Evolutionary conservation across 2,888 invertebrate species (phyloP), one percentile per base, ranked within the genome.

Genomic region (Drosophila paranaensis): DNA sequence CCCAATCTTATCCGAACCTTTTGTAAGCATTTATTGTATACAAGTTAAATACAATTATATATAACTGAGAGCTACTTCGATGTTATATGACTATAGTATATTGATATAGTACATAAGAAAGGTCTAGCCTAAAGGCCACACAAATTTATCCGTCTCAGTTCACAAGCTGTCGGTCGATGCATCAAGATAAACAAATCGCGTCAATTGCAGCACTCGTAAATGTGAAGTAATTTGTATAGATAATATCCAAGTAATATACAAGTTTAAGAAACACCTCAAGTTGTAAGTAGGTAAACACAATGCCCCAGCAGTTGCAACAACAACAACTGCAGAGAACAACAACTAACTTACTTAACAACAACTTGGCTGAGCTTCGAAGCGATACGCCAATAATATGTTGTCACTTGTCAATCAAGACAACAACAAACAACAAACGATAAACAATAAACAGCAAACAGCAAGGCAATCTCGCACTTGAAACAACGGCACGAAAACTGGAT

Each of bases 321-420:
- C 70, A 63, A 48, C 58, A 43, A 61, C 61, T 50, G n/a, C n/a
- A n/a, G n/a, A n/a, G n/a, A 71, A 65, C 70, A 63, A 48, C 58
- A 43, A 61, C 61, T 50, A 39, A 63, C 67, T 60, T 46, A 72
- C 42, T 61, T 60, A 75, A 53, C 66, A 70, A 55, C 54, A 65
- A 74, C 55, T 63, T 20, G 43, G 66, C 71, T 72, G 62, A 78
- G 80, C 66, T 80, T 77, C 40, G 82, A 74, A 79, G 69, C 88
- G 77, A 85, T 86, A 88, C 74, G 88, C 86, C 89, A 89, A 89
- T 88, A 88, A 88, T 85, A 89, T 85, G 88, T 88, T 89, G 88
- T 88, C 89, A 89, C 85, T 83, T 88, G 89, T 87, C 88, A 89
- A 87, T 88, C 89, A 89, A 76, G 77, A 63, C 78, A 79, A 62